A percentile compares a stretch with the other conserved stretches of the same genome.
phyloP scores from a whole-genome alignment of 2,113 vertebrate genomes.

The Cheirogaleus medius region DNA sequence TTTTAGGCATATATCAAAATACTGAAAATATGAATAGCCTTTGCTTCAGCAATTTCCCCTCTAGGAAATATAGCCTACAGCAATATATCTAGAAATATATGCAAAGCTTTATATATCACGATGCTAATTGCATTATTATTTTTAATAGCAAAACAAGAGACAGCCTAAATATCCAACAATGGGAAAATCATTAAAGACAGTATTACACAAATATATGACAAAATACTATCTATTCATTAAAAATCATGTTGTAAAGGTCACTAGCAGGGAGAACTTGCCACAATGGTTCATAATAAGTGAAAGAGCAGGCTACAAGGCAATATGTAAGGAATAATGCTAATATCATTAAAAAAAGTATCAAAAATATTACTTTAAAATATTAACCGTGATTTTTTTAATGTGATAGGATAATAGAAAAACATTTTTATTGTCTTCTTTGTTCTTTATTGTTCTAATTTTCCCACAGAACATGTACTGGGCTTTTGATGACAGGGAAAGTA shows the following conservation, averaged over 20 bases:
- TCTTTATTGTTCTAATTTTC: neutral
- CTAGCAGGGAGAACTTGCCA: neutral
- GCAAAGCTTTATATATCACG: neutral
- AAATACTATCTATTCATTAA: neutral
- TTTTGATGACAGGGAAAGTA: neutral
- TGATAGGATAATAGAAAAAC: neutral
- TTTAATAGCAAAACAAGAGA: constrained; percentile 37
- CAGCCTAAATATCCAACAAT: neutral
- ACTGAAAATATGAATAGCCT: neutral
- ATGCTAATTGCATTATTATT: neutral
- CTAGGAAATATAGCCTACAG: neutral
- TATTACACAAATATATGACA: neutral
- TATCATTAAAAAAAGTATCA: neutral
- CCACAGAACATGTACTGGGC: neutral
- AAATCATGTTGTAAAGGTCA: neutral
- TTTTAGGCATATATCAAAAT: neutral
- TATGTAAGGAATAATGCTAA: neutral
- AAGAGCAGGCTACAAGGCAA: neutral
- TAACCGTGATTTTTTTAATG: neutral
- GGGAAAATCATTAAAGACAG: neutral
- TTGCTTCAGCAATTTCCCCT: neutral
- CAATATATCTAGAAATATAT: neutral
- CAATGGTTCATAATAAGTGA: neutral
- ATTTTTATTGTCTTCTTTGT: constrained; percentile 7
- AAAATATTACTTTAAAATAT: constrained; percentile 33